Evolutionary conservation across 2,888 invertebrate genomes (phyloP).

Genomic region (Tigriopus californicus): DNA sequence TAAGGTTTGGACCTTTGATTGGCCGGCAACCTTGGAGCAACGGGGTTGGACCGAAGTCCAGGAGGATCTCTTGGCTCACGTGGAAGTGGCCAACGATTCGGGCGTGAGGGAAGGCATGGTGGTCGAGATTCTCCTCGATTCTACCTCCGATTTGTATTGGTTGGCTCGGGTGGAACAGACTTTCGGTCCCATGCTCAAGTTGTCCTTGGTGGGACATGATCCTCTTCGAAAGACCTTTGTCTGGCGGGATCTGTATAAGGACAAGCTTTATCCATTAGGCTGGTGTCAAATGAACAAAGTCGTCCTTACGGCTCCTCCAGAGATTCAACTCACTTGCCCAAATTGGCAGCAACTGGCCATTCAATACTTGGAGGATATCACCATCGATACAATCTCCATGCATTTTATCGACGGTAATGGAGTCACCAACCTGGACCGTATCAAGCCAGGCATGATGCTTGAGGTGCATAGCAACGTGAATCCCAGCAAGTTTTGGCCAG

Average conservation of each 20-base stretch:
- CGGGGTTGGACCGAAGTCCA: not conserved
- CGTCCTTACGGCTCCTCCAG: not conserved
- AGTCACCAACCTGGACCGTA: not conserved
- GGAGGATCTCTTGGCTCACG: constrained; percentile 5
- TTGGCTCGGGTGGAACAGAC: not conserved
- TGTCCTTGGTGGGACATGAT: not conserved
- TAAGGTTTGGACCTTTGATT: not conserved
- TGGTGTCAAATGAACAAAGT: constrained; percentile 15
- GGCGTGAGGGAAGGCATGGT: constrained; percentile 12
- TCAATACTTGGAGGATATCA: constrained; percentile 11
- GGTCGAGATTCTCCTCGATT: constrained; percentile 5
- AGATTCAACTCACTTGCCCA: not conserved
- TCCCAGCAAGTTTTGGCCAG: not conserved
- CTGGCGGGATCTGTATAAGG: constrained; percentile 7
- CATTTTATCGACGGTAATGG: constrained; percentile 8
- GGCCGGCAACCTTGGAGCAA: not conserved
- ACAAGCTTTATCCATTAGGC: constrained; percentile 10
- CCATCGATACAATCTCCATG: constrained; percentile 10
- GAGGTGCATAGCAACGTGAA: not conserved
- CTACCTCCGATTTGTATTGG: not conserved
- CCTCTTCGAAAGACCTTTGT: not conserved
- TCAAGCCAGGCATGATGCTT: constrained; percentile 7
- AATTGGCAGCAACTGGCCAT: constrained; percentile 3
- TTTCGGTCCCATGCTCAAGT: constrained; percentile 11
- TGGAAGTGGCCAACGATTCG: not conserved